phyloP scores from a whole-genome alignment of 2,797 vertebrate species.

The Rhinella marina region DNA sequence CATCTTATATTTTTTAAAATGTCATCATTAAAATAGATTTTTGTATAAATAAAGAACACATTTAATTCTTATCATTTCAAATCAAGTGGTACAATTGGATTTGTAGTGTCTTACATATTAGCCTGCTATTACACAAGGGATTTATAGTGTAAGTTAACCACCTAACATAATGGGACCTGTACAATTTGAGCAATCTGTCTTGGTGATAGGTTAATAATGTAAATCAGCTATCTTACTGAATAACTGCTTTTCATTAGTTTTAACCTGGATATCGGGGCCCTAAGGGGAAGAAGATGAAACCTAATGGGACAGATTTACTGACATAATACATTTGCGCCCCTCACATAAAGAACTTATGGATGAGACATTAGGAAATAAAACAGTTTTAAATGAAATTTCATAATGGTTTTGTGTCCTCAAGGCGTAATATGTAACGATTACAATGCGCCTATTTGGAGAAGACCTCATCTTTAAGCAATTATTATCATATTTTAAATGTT shows the following conservation, averaged over 20 bases:
- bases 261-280: conserved; percentile 44
- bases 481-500: conserved; percentile 36
- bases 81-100: conserved; percentile 33
- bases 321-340: conserved; percentile 32
- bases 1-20: background rate
- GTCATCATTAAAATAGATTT: conserved; percentile 32
- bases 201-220: conserved; percentile 57
- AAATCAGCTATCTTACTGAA: conserved; percentile 53
- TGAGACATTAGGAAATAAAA: conserved; percentile 35
- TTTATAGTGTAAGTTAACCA: conserved; percentile 35
- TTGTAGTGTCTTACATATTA: conserved; percentile 23
- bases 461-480: conserved; percentile 39
- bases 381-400: conserved; percentile 7
- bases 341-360: conserved; percentile 34
- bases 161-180: conserved; percentile 35
- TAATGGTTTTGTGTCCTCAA: conserved; percentile 17
- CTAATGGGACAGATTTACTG: conserved; percentile 54
- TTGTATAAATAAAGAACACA: background rate
- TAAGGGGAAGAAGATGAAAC: conserved; percentile 38
- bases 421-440: conserved; percentile 43
- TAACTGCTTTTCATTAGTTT: conserved; percentile 58
- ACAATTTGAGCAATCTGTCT: conserved; percentile 51
- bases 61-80: conserved; percentile 13
- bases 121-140: conserved; percentile 25
- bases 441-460: conserved; percentile 37